These are phyloP conservation scores for Bombus waltoni DNA, from an alignment of 1,140 invertebrate species.

Conservation along the genomic window DNA sequence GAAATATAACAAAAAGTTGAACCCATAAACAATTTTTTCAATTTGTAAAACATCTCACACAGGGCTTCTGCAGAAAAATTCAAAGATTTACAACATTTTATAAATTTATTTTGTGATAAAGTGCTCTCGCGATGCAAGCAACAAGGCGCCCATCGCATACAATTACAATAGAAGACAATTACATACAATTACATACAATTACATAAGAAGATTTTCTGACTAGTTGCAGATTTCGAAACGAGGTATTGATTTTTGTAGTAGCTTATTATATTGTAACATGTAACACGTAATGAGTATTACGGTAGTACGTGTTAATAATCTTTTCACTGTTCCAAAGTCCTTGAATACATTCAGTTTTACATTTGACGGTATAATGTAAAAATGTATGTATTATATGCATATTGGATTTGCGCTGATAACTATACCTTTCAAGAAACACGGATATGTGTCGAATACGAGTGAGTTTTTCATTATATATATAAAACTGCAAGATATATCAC, in stretches of 20 bases:
- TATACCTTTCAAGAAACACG: not conserved
- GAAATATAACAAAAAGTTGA: too few relatives aligned
- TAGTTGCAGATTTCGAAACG: not conserved
- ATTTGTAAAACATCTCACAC: too few relatives aligned
- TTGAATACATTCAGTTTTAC: too few relatives aligned
- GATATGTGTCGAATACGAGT: not conserved
- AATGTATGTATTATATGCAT: not conserved
- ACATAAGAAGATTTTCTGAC: not conserved
- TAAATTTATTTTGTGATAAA: too few relatives aligned
- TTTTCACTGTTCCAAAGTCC: not conserved
- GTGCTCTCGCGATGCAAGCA: too few relatives aligned
- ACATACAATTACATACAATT: too few relatives aligned
- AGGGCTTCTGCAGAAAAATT: too few relatives aligned
- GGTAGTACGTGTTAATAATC: not conserved
- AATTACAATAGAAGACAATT: too few relatives aligned
- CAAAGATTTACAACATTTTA: too few relatives aligned
- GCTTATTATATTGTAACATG: too few relatives aligned
- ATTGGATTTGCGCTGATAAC: not conserved
- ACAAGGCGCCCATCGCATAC: too few relatives aligned
- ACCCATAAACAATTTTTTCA: too few relatives aligned
- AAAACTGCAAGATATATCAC: not conserved
- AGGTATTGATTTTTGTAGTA: not conserved
- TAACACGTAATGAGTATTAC: not conserved
- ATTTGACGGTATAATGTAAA: not conserved
- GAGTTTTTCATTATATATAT: not conserved